A percentile compares a stretch with the other conserved stretches of the same genome.
These are phyloP conservation scores for Metaphire vulgaris DNA, from an alignment of 1,140 invertebrate genomes.

Conservation along the genomic window DNA sequence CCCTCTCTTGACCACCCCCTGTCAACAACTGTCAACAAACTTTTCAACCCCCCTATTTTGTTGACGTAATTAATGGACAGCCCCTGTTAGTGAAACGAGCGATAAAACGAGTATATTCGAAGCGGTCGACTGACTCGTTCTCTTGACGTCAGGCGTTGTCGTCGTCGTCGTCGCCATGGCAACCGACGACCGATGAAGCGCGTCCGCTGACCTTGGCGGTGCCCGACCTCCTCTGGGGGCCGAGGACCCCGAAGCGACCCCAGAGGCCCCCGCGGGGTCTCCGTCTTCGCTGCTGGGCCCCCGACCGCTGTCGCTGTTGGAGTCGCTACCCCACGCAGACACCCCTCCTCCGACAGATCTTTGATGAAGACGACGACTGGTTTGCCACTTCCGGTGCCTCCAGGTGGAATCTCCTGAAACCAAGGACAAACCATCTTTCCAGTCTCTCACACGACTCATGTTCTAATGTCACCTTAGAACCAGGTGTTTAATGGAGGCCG, in stretches of 20 bases:
- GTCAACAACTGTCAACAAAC: no score
- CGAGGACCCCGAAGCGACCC: no score
- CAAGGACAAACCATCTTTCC: no score
- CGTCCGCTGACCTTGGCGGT: no score
- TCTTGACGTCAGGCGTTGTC: background rate
- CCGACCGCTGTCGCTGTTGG: background rate
- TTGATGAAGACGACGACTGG: background rate
- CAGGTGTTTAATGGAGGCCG: no score
- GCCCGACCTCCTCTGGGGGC: no score
- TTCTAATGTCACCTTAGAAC: no score
- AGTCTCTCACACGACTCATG: no score
- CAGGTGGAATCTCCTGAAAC: background rate
- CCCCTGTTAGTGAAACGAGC: background rate
- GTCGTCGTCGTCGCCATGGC: background rate
- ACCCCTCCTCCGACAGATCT: background rate
- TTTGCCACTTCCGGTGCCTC: background rate
- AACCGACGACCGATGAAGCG: no score
- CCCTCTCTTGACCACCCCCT: no score
- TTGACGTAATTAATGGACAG: background rate
- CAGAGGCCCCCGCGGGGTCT: background rate
- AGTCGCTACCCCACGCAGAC: background rate
- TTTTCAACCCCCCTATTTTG: background rate
- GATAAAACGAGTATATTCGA: background rate
- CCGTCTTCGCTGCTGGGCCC: background rate
- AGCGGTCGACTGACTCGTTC: background rate